Evolutionary conservation across 2,797 vertebrate species (phyloP), one percentile per base, ranked within the genome.

Genomic region (Austrolebias charrua): DNA sequence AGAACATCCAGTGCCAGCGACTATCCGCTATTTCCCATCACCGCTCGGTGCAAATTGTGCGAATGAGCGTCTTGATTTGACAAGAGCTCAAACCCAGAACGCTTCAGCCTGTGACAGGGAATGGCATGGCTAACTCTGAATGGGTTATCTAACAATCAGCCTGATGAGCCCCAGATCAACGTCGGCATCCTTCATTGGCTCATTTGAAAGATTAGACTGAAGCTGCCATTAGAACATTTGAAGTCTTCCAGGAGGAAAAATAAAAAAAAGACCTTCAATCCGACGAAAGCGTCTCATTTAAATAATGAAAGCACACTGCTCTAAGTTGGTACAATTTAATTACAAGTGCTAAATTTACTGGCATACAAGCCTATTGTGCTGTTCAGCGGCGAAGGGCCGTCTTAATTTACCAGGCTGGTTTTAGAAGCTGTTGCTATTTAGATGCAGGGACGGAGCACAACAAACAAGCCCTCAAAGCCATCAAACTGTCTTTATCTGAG

Each of bases 301-400:
- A 86, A 75, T 71, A 72, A 79, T 78, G 56, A 70, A 78, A 78
- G 55, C 56, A 69, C 53, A 7, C 59, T 65, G 64, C 43, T 44
- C 35, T 44, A 81, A 79, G 12, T 69, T 73, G 80, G 78, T 69
- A 68, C 63, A 78, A 80, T 81, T 77, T 48, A 81, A 78, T 76
- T 54, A 56, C 1, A 44, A 60, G 49, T 53, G 55, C 24, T 8
- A 64, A 74, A 46, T 74, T 57, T 50, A 66, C 49, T 51, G 66
- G 75, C 50, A 58, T 63, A 19, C 31, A n/a, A 60, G 16, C 42
- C 35, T 52, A 56, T 58, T 76, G 70, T 75, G 73, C 48, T 58
- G 58, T 73, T 64, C 35, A 4, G 29, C 38, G 51, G 73, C 51
- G 31, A 65, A 44, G 12, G 53, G 60, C 53, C 33, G 66, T 66